Base-by-base conservation (phyloP, 2,113 vertebrate species). In the Cynoglossus semilaevis region DNA sequence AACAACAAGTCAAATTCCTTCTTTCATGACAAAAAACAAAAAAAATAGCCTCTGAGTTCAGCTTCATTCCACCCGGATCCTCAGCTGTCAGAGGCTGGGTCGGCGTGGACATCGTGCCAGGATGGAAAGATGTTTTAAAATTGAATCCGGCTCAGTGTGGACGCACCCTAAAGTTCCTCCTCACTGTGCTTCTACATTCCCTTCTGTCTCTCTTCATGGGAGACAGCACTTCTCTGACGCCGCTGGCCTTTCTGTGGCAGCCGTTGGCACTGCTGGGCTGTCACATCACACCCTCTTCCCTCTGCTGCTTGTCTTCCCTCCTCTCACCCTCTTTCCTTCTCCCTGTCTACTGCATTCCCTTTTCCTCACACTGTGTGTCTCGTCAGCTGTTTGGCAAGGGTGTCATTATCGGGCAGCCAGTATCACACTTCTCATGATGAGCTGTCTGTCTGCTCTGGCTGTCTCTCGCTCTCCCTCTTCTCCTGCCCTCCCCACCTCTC, bases 201-300 rank as follows among this genome's bases (percentile, higher is more conserved):
- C 48, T 47, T 22, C 68, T 17, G 49, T 63, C 41, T 63, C 63
- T 75, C 65, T 78, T 48, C n/a, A 43, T 11, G 71, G 47, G 67
- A 83, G 70, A 76, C 78, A 18, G 71, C 87, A 83, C 85, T 86
- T 86, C 78, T 88, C 73, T 61, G 77, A 82, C 67, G 81, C 83
- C 78, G 68, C 81, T 88, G 87, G 86, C 86, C 88, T 89, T 86
- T 85, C 79, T 72, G 65, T 89, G 87, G 87, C 88, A 88, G 87
- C 87, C 81, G 57, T 83, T 89, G 88, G 88, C 88, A 87, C 79
- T 81, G 78, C 87, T 81, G 81, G 77, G 84, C 85, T 90, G 88
- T 90, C 90, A 90, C 81, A 86, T 90, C 90, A 88, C 84, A 86
- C 89, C 83, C 85, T 83, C 81, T 83, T 67, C 83, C 85, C 79